Conservation (phyloP, 2,797 vertebrate genomes). For the Anguilla marmorata region DNA sequence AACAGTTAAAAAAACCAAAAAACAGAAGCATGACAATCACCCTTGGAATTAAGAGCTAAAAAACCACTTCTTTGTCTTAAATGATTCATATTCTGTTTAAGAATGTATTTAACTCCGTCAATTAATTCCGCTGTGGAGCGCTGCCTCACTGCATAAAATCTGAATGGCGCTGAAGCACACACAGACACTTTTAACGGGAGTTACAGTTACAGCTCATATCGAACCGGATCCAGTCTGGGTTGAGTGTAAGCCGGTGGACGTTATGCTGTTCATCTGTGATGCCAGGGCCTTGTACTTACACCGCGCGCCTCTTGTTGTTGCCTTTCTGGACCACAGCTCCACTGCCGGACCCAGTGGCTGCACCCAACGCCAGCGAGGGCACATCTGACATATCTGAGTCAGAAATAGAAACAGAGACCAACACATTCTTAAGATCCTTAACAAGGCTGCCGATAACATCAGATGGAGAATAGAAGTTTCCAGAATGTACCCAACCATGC, state of each 20-base stretch:
- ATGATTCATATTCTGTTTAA: neutral
- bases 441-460: constrained; percentile 20
- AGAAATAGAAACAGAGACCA: constrained; percentile 28
- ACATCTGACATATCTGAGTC: constrained; percentile 85
- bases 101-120: neutral
- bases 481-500: too few relatives aligned
- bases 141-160: neutral
- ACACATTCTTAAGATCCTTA: neutral
- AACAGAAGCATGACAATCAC: neutral
- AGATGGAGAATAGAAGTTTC: neutral
- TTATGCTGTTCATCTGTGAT: neutral
- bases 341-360: constrained; percentile 71
- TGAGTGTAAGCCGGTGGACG: neutral
- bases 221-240: neutral
- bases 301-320: constrained; percentile 79
- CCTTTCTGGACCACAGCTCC: constrained; percentile 78
- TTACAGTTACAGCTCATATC: neutral
- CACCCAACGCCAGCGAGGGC: constrained; percentile 75
- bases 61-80: neutral
- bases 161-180: neutral
- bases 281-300: constrained; percentile 67
- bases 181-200: neutral
- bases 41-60: neutral
- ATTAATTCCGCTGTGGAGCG: neutral
- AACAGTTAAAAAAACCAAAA: neutral